Base-by-base conservation (phyloP, 2,888 invertebrate genomes). In the Leptinotarsa tumamoca region DNA sequence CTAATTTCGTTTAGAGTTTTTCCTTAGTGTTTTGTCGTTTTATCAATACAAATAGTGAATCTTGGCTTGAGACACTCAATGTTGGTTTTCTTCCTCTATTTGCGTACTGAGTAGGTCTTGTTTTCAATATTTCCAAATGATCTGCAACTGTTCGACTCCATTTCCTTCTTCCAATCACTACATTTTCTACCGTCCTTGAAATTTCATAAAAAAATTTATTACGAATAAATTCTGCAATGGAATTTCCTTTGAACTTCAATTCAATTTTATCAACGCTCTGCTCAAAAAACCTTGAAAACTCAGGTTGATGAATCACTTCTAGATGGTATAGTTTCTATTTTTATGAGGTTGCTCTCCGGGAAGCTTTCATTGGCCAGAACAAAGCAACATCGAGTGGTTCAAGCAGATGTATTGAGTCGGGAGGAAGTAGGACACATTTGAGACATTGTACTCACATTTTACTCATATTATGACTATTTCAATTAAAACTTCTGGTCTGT, bases 391-490 rank as follows among this genome's bases (percentile, higher is more conserved):
- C 33, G 5, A 58, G 18, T 61, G 27, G 52, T 4, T 49, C 14
- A 17, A 67, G 43, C 67, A 67, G 7, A 49, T 54, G 4, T 54
- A n/a, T 54, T 33, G 67, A 33, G 4, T 67, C 5, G 10, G 67
- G 33, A n/a, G 67, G 13, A 7, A 49, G n/a, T 17, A 43, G 67
- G 43, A n/a, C 4, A 43, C 49, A 67, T 49, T 18, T 71, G 56
- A 86, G 71, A 84, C 71, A 71, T 85, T 79, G 23, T 81, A 72
- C 78, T 84, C 75, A 76, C 86, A 87, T 63, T 77, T 85, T 82
- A 17, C 78, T 77, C 15, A 71, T 43, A 66, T 85, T 58, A 68
- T 87, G 85, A 70, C 78, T 76, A 61, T 80, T 68, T 54, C 85
- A 72, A 76, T 86, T 86, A 4, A 4, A 27, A 27, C 27, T 4